Conservation (phyloP, 1,140 invertebrate species). For the Hirudo medicinalis region DNA sequence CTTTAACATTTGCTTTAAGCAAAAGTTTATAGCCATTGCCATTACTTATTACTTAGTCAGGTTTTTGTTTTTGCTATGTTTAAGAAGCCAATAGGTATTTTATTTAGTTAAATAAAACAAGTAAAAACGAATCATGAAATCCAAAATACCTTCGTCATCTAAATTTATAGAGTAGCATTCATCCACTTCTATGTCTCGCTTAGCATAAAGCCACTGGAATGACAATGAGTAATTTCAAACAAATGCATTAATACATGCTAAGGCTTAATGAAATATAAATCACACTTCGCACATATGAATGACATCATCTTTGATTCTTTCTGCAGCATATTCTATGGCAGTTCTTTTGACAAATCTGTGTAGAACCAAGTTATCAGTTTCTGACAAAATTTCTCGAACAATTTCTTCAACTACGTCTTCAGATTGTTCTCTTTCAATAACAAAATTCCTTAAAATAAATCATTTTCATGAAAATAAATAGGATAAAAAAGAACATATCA, state of each 20-base stretch:
- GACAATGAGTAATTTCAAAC: background rate
- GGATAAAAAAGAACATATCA: background rate
- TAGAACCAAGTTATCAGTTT: constrained; percentile 2
- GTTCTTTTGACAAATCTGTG: background rate
- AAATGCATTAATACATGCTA: background rate
- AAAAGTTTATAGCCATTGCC: too few species aligned
- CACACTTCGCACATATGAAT: constrained; percentile 11
- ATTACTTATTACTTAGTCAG: too few species aligned
- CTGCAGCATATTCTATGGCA: background rate
- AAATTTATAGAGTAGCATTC: background rate
- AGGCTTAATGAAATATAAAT: background rate
- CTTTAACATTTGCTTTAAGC: too few species aligned
- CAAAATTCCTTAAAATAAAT: constrained; percentile 5
- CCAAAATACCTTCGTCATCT: background rate
- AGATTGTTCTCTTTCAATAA: constrained; percentile 2
- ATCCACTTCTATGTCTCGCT: constrained; percentile 7
- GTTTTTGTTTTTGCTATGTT: too few species aligned
- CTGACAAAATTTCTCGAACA: background rate
- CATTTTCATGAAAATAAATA: background rate
- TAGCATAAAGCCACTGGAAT: constrained; percentile 4
- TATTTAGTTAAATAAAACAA: too few species aligned
- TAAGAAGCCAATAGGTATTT: too few species aligned
- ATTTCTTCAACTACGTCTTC: background rate
- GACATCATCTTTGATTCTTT: background rate
- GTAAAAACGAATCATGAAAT: too few species aligned